Evolutionary conservation across 2,113 vertebrate species (phyloP), one percentile per base, ranked within the genome.

Genomic region (Anthoscopus minutus): DNA sequence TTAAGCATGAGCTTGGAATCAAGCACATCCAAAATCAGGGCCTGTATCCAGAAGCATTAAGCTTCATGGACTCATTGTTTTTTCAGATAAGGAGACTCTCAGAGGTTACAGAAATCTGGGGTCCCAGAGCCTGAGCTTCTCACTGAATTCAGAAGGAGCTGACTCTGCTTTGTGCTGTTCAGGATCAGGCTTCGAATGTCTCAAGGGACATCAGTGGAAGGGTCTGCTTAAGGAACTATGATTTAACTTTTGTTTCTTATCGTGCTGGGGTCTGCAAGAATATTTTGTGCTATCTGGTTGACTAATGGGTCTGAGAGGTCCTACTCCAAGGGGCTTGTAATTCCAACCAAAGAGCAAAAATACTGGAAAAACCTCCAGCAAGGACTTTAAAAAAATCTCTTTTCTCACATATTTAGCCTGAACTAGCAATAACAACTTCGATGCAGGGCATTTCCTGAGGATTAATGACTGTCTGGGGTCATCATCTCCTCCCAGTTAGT

Each of bases 381-480:
- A 92, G 16, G 44, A 51, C 50, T 84, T 65, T 3, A 5, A 60
- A 60, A 88, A 84, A 92, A 53, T 56, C 65, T 64, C 44, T 88
- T 92, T 95, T 96, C 95, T 96, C 96, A 96, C 86, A 84, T 96
- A 93, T 86, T 95, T 94, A 88, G 79, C 74, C 69, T 97, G 95
- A 96, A 96, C 88, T 93, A 96, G 97, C 88, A 97, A 97, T 97
- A 97, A 97, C 97, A 97, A 88, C 96, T 86, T 97, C 95, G 83
- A 97, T 94, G 92, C 84, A 86, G 96, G 94, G 96, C 96, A 97
- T 97, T 98, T 98, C 98, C 97, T 98, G 98, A 96, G 97, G 97
- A 98, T 98, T 98, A 98, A 97, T 97, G 96, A 97, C 96, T 97
- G 96, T 98, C 97, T 96, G 86, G 97, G 97, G 97, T 98, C 97